Evolutionary conservation across 2,888 invertebrate genomes (phyloP), one percentile per base, ranked within the genome.

Genomic region (Lithophane ornitopus): DNA sequence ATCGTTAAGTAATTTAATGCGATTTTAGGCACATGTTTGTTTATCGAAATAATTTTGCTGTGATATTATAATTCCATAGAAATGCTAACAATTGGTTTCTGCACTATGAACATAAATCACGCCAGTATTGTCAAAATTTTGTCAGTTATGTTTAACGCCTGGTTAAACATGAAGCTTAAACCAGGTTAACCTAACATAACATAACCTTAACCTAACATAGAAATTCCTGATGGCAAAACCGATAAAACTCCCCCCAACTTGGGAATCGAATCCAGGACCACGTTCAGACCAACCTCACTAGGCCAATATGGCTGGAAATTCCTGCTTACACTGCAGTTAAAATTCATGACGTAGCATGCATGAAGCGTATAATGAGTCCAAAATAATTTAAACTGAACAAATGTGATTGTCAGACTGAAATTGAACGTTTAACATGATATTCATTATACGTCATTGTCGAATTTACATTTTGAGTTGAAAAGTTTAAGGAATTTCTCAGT

Each of bases 391-490:
- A 65, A 76, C 58, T 39, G 76, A 70, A 78, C 52, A 74, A 82
- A 76, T 74, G 78, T 77, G 56, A 63, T 75, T 62, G 54, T 49
- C 58, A 73, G 26, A 12, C 34, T 72, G 72, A 83, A 87, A 87
- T 81, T 85, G 65, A 73, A 81, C 79, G 76, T 68, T 80, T 63
- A 70, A 81, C 11, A 70, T 52, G 62, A 80, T 80, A 77, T 80
- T 80, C 83, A 85, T 81, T 82, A 80, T 11, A 63, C 28, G 54
- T 74, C 44, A 73, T 69, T 52, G 70, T 72, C 49, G 63, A 81
- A 85, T 86, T 86, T 78, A 74, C 78, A 84, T 86, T 41, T 75
- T 73, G 56, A 80, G 73, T 80, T 75, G 63, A 62, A 80, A 81
- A 81, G 74, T 83, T 85, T 68, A 49, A 39, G 41, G 46, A 62